Percentiles rank a stretch among this genome's conserved stretches.
Conservation (phyloP, 2,888 invertebrate genomes). For the Chironomus tentans region DNA sequence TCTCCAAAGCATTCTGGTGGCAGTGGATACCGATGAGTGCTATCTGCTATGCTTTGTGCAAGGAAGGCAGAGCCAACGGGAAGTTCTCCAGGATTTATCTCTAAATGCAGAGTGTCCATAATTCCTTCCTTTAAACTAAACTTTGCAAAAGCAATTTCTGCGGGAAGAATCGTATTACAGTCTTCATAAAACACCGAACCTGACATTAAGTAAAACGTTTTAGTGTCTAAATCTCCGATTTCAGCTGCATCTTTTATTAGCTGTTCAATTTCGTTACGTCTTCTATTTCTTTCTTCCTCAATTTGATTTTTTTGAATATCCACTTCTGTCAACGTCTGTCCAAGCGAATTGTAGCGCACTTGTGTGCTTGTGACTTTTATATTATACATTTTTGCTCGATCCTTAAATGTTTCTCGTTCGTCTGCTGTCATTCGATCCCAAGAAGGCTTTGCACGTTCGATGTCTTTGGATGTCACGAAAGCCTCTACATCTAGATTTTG, state of each 20-base stretch:
- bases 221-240: neutral
- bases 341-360: neutral
- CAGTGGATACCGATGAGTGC: neutral
- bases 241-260: neutral
- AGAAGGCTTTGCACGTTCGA: neutral
- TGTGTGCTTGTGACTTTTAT: neutral
- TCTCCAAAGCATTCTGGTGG: neutral
- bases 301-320: neutral
- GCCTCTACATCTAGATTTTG: neutral
- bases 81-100: constrained; percentile 2
- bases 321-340: neutral
- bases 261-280: neutral
- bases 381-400: neutral
- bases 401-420: neutral
- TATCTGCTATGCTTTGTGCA: neutral
- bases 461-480: neutral
- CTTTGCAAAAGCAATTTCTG: constrained; percentile 6
- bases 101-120: neutral
- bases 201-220: neutral
- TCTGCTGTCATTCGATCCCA: neutral
- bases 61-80: neutral
- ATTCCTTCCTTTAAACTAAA: constrained; percentile 13
- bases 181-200: neutral
- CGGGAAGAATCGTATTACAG: neutral
- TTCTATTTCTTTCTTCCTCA: neutral